Percentiles rank a stretch among this genome's conserved stretches.
These are phyloP conservation scores for Dendroctonus valens DNA, from an alignment of 1,140 invertebrate species.

Conservation along the genomic window DNA sequence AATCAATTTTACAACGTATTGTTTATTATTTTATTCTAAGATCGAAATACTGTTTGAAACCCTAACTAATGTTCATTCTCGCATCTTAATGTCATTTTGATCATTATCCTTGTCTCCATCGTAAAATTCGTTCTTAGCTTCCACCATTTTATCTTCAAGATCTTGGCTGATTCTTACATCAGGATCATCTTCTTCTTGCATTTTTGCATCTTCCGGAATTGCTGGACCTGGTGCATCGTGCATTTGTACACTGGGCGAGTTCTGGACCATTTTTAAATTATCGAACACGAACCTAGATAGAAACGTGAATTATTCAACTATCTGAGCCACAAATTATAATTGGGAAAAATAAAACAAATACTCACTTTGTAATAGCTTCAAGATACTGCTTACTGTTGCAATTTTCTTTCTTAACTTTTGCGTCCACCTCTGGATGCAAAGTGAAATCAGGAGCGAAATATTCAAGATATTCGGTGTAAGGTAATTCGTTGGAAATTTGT, in stretches of 20 bases:
- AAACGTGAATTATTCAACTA: not conserved
- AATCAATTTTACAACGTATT: no score
- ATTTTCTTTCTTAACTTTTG: conserved; percentile 72
- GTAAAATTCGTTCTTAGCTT: conserved; percentile 90
- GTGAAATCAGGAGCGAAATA: conserved; percentile 96
- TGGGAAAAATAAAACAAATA: conserved; percentile 8
- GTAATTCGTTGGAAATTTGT: conserved; percentile 87
- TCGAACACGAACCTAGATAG: conserved; percentile 68
- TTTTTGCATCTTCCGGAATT: conserved; percentile 65
- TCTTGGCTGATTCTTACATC: conserved; percentile 77
- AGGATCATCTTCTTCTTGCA: conserved; percentile 76
- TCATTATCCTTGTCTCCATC: conserved; percentile 84
- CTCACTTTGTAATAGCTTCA: conserved; percentile 74
- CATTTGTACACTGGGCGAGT: conserved; percentile 91
- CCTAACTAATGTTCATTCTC: not conserved
- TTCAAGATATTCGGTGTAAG: conserved; percentile 91
- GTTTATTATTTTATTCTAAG: no score
- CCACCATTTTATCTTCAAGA: conserved; percentile 82
- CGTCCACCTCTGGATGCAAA: conserved; percentile 84
- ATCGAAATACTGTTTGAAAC: no score
- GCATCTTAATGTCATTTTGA: conserved; percentile 53
- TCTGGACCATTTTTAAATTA: conserved; percentile 85
- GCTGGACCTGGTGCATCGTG: conserved; percentile 83
- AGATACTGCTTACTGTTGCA: conserved; percentile 91
- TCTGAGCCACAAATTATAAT: not conserved